A percentile compares a stretch with the other conserved stretches of the same genome.
Conservation (phyloP, 2,113 vertebrate species). For the Otocyon megalotis region DNA sequence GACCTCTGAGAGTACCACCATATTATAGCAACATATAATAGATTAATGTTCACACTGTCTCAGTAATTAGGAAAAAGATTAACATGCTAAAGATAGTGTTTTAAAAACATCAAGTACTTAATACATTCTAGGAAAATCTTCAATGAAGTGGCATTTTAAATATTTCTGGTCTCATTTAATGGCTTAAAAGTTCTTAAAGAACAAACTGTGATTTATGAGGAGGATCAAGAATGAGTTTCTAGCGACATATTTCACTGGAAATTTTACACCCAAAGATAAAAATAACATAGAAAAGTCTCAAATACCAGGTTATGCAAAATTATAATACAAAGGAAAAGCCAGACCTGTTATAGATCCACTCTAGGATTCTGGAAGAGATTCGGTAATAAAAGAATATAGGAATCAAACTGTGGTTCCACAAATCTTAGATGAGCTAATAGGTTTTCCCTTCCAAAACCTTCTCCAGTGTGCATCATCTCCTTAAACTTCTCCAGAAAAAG, state of each 20-base stretch:
- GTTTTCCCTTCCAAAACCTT: neutral
- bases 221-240: neutral
- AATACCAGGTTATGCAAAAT: neutral
- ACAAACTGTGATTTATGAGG: neutral
- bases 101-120: neutral
- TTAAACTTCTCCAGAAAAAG: neutral
- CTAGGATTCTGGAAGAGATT: neutral
- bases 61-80: neutral
- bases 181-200: neutral
- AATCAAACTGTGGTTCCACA: neutral
- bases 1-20: neutral
- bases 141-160: neutral
- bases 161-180: neutral
- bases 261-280: neutral
- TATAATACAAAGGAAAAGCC: neutral
- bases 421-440: neutral
- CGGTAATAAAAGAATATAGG: neutral
- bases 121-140: slow-evolving; percentile 10
- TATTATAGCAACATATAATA: neutral
- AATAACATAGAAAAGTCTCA: neutral
- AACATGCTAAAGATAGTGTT: neutral
- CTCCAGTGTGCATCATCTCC: neutral
- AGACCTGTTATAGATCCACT: neutral
- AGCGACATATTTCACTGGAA: neutral
- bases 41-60: neutral